These are phyloP conservation scores for Leptothorax acervorum DNA, from an alignment of 2,888 invertebrate species.

Conservation along the genomic window DNA sequence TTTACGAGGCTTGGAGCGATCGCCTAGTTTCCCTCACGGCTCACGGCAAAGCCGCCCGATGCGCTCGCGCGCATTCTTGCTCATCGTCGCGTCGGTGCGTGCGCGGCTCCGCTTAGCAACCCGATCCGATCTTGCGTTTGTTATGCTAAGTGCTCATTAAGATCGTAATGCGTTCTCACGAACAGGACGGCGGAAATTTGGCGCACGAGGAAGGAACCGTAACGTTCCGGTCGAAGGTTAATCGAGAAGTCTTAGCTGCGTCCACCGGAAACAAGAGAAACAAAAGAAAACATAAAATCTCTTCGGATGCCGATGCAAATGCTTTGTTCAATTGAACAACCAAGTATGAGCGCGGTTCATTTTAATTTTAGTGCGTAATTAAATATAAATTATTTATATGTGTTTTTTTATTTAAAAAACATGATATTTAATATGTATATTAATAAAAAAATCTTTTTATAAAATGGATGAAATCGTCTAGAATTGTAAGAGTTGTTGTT, in stretches of 20 bases:
- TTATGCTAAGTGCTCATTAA: conserved; percentile 85
- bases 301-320: neutral
- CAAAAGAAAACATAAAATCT: neutral
- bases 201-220: conserved; percentile 59
- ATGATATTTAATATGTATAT: neutral
- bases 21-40: conserved; percentile 17
- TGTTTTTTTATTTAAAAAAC: neutral
- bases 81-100: conserved; percentile 55
- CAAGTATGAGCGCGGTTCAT: neutral
- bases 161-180: conserved; percentile 82
- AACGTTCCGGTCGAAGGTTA: conserved; percentile 6
- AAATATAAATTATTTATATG: neutral
- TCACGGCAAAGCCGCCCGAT: neutral
- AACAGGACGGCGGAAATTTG: conserved; percentile 76
- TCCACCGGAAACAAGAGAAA: neutral
- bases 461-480: neutral
- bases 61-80: conserved; percentile 33
- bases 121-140: conserved; percentile 83
- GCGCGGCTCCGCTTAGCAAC: conserved; percentile 76
- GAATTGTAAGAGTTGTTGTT: neutral
- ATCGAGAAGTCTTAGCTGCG: conserved; percentile 43
- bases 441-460: neutral
- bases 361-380: neutral
- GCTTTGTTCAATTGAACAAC: neutral
- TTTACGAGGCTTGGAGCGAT: conserved; percentile 13